Evolutionary conservation across 1,140 invertebrate species (phyloP).

Genomic region (Coptotermes formosanus): DNA sequence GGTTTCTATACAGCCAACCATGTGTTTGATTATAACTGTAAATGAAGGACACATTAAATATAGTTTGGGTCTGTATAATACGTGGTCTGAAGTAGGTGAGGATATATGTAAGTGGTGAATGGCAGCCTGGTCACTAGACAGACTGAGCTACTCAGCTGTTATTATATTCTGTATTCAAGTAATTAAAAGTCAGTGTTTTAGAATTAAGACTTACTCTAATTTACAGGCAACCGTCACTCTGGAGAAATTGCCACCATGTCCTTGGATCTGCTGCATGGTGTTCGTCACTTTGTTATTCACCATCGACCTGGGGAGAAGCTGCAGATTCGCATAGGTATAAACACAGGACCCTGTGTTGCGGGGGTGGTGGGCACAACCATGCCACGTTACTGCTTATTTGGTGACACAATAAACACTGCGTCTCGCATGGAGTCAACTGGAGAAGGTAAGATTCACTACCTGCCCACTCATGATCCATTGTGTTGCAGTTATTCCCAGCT

Average conservation of each 20-base stretch:
- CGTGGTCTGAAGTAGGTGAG: no score
- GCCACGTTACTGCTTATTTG: slow-evolving; percentile 68
- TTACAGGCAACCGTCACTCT: slow-evolving; percentile 49
- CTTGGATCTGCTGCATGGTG: slow-evolving; percentile 53
- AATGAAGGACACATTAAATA: no score
- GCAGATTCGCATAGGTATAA: slow-evolving; percentile 58
- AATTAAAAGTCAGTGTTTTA: no score
- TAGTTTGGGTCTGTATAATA: no score
- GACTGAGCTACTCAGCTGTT: no score
- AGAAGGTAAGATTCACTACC: slow-evolving; percentile 45
- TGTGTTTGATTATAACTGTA: no score
- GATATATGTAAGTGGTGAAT: no score
- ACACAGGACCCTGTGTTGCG: slow-evolving; percentile 60
- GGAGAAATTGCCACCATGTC: slow-evolving; percentile 63
- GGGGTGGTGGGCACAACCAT: slow-evolving; percentile 63
- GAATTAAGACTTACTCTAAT: background rate
- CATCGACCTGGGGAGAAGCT: slow-evolving; percentile 57
- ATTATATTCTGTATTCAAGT: no score
- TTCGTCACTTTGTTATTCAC: slow-evolving; percentile 55
- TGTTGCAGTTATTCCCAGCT: background rate
- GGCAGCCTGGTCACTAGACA: no score
- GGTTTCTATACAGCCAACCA: no score
- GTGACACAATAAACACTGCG: slow-evolving; percentile 57
- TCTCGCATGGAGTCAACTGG: slow-evolving; percentile 55
- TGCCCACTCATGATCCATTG: no score